These are phyloP conservation scores for Formica exsecta DNA, from an alignment of 1,140 invertebrate species.

Conservation along the genomic window DNA sequence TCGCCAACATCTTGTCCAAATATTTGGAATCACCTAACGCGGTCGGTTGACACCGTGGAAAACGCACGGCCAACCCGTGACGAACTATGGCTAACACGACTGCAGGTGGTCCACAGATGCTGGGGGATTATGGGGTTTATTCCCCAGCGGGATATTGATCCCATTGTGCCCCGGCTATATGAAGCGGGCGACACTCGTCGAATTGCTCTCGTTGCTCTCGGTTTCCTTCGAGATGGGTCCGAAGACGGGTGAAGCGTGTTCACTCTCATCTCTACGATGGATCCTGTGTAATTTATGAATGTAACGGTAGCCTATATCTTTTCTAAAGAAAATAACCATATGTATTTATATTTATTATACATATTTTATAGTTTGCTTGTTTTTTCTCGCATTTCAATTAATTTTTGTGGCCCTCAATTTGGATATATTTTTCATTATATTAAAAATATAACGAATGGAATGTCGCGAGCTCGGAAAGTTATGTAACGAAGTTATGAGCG, in stretches of 20 bases:
- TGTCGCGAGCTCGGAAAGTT: conserved; percentile 18
- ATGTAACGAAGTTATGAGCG: conserved; percentile 23
- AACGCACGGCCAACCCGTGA: conserved; percentile 82
- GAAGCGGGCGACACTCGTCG: conserved; percentile 61
- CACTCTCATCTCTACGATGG: conserved; percentile 26
- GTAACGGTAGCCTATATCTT: neutral
- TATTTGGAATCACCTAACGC: conserved; percentile 78
- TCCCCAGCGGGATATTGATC: conserved; percentile 86
- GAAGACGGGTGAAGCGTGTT: conserved; percentile 38
- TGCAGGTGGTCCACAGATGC: conserved; percentile 87
- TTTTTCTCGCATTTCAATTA: no score
- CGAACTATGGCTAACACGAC: conserved; percentile 79
- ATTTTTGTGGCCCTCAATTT: neutral
- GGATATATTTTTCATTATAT: neutral
- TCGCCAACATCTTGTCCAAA: conserved; percentile 78
- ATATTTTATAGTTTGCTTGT: neutral
- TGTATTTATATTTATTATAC: neutral
- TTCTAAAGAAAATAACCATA: neutral
- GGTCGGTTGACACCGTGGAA: conserved; percentile 75
- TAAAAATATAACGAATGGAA: conserved; percentile 49
- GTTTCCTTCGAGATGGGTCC: conserved; percentile 25
- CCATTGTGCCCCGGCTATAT: conserved; percentile 80
- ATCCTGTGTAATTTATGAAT: conserved; percentile 25
- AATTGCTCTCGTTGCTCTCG: conserved; percentile 52
- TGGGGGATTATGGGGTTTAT: conserved; percentile 85